These are phyloP conservation scores for Ploceus nigricollis DNA, from an alignment of 2,113 vertebrate species.

Conservation along the genomic window DNA sequence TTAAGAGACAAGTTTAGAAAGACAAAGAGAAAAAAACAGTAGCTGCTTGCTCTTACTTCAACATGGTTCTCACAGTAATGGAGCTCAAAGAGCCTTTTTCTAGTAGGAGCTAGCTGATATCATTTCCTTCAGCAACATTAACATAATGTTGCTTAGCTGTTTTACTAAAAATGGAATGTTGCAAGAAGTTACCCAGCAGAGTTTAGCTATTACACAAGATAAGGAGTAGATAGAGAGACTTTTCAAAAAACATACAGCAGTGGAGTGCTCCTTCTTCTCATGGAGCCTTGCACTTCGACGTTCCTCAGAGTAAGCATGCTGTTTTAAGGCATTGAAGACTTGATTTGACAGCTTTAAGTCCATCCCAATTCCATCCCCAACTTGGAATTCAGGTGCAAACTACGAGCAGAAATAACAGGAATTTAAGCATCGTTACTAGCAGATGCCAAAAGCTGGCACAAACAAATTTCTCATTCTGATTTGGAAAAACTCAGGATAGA, in stretches of 20 bases:
- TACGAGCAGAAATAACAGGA: constrained; percentile 27
- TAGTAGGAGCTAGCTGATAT: not conserved
- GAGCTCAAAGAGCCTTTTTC: not conserved
- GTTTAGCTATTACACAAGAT: not conserved
- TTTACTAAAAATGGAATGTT: not conserved
- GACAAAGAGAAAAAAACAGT: not conserved
- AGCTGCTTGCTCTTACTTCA: not conserved
- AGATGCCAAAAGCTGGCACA: not conserved
- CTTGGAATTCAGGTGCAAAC: constrained; percentile 94
- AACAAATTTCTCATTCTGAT: not conserved
- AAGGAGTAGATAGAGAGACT: not conserved
- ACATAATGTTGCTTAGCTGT: not conserved
- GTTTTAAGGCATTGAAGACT: constrained; percentile 96
- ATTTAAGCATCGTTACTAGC: not conserved
- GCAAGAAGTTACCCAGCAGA: not conserved
- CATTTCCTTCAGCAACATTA: not conserved
- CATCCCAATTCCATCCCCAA: constrained; percentile 95
- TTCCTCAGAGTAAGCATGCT: constrained; percentile 91
- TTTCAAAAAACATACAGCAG: constrained; percentile 78
- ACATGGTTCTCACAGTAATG: not conserved
- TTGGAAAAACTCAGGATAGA: not conserved
- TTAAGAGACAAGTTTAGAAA: not conserved
- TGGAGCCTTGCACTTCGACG: constrained; percentile 89
- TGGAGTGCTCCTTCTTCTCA: constrained; percentile 98
- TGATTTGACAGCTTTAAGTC: constrained; percentile 95